Conservation (phyloP, 2,888 invertebrate genomes). For the Chaitophorus viminalis region DNA sequence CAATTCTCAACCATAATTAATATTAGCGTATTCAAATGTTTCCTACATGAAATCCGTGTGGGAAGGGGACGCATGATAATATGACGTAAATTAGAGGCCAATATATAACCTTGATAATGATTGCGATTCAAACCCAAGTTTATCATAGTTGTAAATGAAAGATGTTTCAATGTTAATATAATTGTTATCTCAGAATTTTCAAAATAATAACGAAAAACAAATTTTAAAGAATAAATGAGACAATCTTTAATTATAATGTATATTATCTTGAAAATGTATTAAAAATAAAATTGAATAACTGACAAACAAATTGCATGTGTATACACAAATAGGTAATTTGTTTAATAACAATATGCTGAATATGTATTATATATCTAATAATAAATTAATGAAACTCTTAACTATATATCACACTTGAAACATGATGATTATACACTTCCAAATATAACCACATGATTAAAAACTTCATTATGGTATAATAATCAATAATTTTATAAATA, state of each 20-base stretch:
- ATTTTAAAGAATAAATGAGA: neutral
- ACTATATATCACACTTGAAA: too few relatives aligned
- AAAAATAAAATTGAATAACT: neutral
- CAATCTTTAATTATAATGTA: neutral
- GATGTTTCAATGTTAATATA: conserved; percentile 47
- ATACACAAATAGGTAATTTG: too few relatives aligned
- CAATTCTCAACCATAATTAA: conserved; percentile 30
- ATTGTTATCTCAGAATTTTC: conserved; percentile 38
- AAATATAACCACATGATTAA: too few relatives aligned
- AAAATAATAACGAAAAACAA: neutral
- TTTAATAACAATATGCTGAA: too few relatives aligned
- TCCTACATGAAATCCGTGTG: conserved; percentile 11
- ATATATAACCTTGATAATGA: conserved; percentile 62
- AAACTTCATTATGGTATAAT: neutral
- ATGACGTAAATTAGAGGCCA: conserved; percentile 61
- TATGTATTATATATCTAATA: too few relatives aligned
- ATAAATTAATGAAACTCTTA: too few relatives aligned
- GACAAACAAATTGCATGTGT: neutral
- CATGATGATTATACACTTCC: too few relatives aligned
- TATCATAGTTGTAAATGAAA: conserved; percentile 49
- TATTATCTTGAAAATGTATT: neutral
- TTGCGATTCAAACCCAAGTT: conserved; percentile 52
- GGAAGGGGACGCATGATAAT: conserved; percentile 50
- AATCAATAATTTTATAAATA: neutral
- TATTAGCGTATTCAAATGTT: conserved; percentile 20